A percentile compares a stretch with the other conserved stretches of the same genome.
Evolutionary conservation across 2,888 invertebrate species (phyloP).

Genomic region (Pollenia amentaria): DNA sequence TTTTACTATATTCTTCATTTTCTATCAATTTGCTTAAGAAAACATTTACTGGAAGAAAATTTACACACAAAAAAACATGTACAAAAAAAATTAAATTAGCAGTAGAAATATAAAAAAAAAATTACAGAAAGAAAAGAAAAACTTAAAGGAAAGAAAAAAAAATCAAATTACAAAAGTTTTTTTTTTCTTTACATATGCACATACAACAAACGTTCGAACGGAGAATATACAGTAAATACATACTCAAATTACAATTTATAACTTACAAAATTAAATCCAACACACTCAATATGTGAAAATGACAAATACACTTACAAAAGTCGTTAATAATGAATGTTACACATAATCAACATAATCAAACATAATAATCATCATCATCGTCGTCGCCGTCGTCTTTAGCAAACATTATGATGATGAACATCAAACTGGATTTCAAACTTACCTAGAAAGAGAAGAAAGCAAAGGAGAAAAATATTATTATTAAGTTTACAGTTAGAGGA

Average conservation of each 20-base stretch:
- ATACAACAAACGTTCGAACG: conserved; percentile 10
- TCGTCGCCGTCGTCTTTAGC: neutral
- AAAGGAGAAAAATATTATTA: conserved; percentile 38
- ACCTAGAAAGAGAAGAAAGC: conserved; percentile 65
- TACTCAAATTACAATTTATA: conserved; percentile 68
- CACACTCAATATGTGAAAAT: conserved; percentile 72
- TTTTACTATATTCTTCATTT: conserved; percentile 13
- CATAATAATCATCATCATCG: conserved; percentile 33
- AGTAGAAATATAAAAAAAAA: conserved; percentile 35
- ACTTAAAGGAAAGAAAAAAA: conserved; percentile 38
- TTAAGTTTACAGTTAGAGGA: conserved; percentile 35
- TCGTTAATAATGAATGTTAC: conserved; percentile 69
- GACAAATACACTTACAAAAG: conserved; percentile 67
- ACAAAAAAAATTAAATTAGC: conserved; percentile 37
- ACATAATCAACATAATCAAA: conserved; percentile 58
- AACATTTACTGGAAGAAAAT: conserved; percentile 25
- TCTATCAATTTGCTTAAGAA: conserved; percentile 43
- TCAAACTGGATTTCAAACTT: conserved; percentile 60
- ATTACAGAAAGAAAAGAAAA: conserved; percentile 6
- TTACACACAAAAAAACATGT: neutral
- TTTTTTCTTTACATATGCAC: conserved; percentile 7
- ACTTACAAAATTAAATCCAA: conserved; percentile 68
- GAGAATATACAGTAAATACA: conserved; percentile 13
- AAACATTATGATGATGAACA: conserved; percentile 37
- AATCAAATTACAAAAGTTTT: conserved; percentile 62